phyloP scores from a whole-genome alignment of 2,888 invertebrate species.

The Heteropelma amictum region DNA sequence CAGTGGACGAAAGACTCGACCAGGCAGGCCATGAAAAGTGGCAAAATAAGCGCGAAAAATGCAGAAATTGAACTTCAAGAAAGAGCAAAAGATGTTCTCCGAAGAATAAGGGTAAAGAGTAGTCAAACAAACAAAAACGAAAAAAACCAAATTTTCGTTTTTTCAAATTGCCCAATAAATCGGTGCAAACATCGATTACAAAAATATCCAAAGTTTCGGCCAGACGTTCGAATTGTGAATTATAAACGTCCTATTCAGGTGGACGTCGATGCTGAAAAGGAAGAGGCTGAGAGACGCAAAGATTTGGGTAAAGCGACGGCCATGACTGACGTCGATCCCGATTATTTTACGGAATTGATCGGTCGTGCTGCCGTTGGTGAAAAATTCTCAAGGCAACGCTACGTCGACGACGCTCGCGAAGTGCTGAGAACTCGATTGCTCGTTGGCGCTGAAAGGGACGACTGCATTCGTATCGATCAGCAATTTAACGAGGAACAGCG shows the following conservation, averaged over 20 bases:
- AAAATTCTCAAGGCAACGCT: conserved; percentile 81
- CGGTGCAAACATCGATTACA: background rate
- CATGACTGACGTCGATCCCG: conserved; percentile 83
- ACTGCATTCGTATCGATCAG: conserved; percentile 80
- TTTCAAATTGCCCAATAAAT: conserved; percentile 2
- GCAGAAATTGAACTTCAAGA: conserved; percentile 72
- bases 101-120: conserved; percentile 79
- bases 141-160: background rate
- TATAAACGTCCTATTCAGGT: conserved; percentile 58
- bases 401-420: conserved; percentile 80
- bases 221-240: no score
- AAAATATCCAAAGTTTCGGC: background rate
- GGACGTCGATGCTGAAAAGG: conserved; percentile 59
- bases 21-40: conserved; percentile 67
- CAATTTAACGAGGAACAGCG: conserved; percentile 80
- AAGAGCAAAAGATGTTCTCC: conserved; percentile 79
- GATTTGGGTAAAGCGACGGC: conserved; percentile 81
- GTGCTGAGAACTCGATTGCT: conserved; percentile 80
- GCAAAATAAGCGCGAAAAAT: conserved; percentile 68
- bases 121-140: background rate
- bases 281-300: conserved; percentile 67
- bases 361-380: conserved; percentile 81
- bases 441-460: conserved; percentile 79
- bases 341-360: conserved; percentile 82
- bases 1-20: conserved; percentile 76